These are phyloP conservation scores for Cololabis saira DNA, from an alignment of 2,113 vertebrate species.

Conservation along the genomic window DNA sequence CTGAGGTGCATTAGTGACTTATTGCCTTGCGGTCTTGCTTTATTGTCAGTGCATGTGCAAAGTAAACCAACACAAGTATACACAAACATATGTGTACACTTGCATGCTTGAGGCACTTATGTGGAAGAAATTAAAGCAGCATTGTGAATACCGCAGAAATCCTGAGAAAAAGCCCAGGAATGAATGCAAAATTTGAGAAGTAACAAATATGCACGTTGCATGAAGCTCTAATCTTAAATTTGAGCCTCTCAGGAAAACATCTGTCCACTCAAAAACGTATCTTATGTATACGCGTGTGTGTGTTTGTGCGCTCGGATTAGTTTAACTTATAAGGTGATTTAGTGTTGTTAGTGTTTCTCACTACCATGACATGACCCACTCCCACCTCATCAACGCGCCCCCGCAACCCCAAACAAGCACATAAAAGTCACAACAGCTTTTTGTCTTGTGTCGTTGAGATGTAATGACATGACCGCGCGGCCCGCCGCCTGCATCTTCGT, in stretches of 20 bases:
- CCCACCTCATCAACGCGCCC: conserved; percentile 61
- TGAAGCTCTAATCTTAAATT: not conserved
- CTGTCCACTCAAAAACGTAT: conserved; percentile 42
- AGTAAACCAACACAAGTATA: conserved; percentile 17
- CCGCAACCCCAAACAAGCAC: conserved; percentile 60
- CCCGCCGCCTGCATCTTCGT: conserved; percentile 28
- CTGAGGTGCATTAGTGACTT: conserved; percentile 88
- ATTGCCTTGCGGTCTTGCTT: conserved; percentile 77
- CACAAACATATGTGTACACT: conserved; percentile 13
- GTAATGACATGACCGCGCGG: conserved; percentile 13
- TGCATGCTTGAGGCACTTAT: conserved; percentile 30
- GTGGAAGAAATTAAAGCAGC: conserved; percentile 1
- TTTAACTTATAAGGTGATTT: conserved; percentile 71
- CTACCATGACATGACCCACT: conserved; percentile 53
- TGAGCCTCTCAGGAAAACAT: conserved; percentile 15
- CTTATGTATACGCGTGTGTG: conserved; percentile 43
- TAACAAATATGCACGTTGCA: conserved; percentile 5
- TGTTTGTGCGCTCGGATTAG: conserved; percentile 49
- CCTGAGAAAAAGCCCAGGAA: conserved; percentile 6
- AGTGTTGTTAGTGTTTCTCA: conserved; percentile 66
- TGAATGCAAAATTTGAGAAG: conserved; percentile 8
- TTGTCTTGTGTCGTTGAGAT: conserved; percentile 32
- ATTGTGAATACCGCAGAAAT: conserved; percentile 26
- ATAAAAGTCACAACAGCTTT: conserved; percentile 60
- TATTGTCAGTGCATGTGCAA: conserved; percentile 52